A percentile compares a stretch with the other conserved stretches of the same genome.
These are phyloP conservation scores for Rhabditophanes sp. DNA, from an alignment of 2,888 invertebrate species.

Conservation along the genomic window DNA sequence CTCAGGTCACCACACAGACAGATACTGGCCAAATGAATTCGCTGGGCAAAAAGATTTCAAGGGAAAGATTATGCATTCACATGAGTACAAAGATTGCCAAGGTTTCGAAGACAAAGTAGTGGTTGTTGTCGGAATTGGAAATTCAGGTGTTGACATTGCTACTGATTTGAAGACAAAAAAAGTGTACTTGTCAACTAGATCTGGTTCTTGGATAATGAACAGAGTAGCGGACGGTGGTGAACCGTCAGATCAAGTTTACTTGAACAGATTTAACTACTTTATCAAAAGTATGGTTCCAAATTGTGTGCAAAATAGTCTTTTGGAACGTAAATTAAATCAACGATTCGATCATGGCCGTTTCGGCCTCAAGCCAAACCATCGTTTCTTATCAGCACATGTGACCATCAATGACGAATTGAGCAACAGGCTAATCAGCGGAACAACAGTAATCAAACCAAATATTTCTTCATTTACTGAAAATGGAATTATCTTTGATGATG, in stretches of 20 bases:
- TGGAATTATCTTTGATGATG: slow-evolving; percentile 20
- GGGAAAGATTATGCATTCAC: slow-evolving; percentile 34
- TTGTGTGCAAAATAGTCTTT: slow-evolving; percentile 15
- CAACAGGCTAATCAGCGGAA: slow-evolving; percentile 44
- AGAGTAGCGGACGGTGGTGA: slow-evolving; percentile 35
- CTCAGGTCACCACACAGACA: slow-evolving; percentile 48
- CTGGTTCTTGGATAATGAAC: slow-evolving; percentile 48
- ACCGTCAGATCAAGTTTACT: slow-evolving; percentile 11
- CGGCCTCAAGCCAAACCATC: slow-evolving; percentile 44
- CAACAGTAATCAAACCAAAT: slow-evolving; percentile 15
- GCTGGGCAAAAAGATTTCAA: slow-evolving; percentile 36
- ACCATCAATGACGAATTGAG: slow-evolving; percentile 47
- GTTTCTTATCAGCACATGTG: slow-evolving; percentile 13
- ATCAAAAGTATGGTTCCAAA: slow-evolving; percentile 9
- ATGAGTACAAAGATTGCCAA: slow-evolving; percentile 17
- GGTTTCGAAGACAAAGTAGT: slow-evolving; percentile 45
- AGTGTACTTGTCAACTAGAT: slow-evolving; percentile 47
- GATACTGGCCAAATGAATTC: slow-evolving; percentile 42
- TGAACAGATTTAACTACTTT: slow-evolving; percentile 12
- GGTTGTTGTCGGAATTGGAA: slow-evolving; percentile 47
- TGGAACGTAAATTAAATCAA: slow-evolving; percentile 19
- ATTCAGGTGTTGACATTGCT: slow-evolving; percentile 48
- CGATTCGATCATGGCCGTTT: slow-evolving; percentile 43
- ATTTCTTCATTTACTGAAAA: slow-evolving; percentile 21
- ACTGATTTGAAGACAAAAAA: slow-evolving; percentile 45